Percentiles rank a stretch among this genome's conserved stretches.
Conservation (phyloP, 1,140 invertebrate species). For the Chlorops oryzae region DNA sequence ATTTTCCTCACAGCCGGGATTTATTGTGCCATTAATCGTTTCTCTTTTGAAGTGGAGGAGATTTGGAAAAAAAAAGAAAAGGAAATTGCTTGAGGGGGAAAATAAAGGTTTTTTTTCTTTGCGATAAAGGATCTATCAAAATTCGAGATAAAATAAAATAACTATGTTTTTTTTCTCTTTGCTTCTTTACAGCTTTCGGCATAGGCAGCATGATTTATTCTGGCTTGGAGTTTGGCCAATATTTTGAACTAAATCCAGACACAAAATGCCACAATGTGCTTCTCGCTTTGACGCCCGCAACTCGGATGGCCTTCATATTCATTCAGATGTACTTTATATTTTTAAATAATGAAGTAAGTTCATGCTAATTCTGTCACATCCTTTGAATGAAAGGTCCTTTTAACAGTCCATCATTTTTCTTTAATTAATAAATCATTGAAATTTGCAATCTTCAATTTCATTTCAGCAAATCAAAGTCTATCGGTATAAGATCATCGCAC, state of each 20-base stretch:
- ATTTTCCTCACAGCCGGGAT: no score
- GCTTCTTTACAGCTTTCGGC: slow-evolving; percentile 67
- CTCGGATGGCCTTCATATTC: slow-evolving; percentile 87
- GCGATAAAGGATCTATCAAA: no score
- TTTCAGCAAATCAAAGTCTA: slow-evolving; percentile 82
- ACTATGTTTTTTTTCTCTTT: slow-evolving; percentile 5
- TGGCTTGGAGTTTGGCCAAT: slow-evolving; percentile 86
- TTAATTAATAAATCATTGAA: neutral
- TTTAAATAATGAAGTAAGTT: slow-evolving; percentile 76
- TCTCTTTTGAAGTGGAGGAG: no score
- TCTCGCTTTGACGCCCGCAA: slow-evolving; percentile 76
- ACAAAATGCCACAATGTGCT: slow-evolving; percentile 83
- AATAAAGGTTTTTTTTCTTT: neutral
- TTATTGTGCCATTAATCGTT: no score
- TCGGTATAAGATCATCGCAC: slow-evolving; percentile 75
- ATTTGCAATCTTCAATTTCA: neutral
- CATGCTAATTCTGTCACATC: no score
- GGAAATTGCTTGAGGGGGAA: no score
- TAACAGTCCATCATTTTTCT: neutral
- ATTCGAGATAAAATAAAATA: slow-evolving; percentile 3
- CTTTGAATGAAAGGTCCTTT: no score
- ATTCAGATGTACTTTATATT: slow-evolving; percentile 97
- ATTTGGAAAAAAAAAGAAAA: no score
- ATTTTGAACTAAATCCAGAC: slow-evolving; percentile 80
- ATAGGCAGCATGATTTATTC: slow-evolving; percentile 94